These are phyloP conservation scores for Neostethus bicornis DNA, from an alignment of 2,797 vertebrate genomes.

Conservation along the genomic window DNA sequence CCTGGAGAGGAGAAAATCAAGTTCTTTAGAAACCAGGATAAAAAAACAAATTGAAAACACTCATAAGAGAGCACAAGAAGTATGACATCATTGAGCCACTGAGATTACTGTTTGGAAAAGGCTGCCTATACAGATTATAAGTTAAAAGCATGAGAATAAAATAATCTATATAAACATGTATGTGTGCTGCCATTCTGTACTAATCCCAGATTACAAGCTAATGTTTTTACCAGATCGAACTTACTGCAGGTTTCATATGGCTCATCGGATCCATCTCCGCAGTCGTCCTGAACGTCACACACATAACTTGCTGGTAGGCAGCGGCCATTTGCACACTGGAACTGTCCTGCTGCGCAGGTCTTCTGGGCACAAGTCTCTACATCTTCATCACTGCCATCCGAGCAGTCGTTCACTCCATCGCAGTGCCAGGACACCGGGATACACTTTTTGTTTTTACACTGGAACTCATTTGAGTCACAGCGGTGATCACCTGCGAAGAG, in stretches of 20 bases:
- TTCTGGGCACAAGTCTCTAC: constrained; percentile 64
- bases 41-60: constrained; percentile 1
- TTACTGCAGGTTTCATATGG: constrained; percentile 73
- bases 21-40: not conserved
- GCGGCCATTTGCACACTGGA: constrained; percentile 65
- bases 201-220: not conserved
- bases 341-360: constrained; percentile 69
- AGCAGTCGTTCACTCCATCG: constrained; percentile 67
- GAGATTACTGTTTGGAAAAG: constrained; percentile 3
- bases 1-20: constrained; percentile 36
- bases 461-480: constrained; percentile 74
- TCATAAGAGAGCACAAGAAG: not conserved
- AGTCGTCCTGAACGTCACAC: constrained; percentile 74
- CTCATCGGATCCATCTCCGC: constrained; percentile 75
- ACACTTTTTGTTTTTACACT: constrained; percentile 76
- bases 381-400: constrained; percentile 72
- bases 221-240: constrained; percentile 10
- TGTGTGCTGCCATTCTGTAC: too few species aligned
- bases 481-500: constrained; percentile 67
- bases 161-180: constrained; percentile 22
- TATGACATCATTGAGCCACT: constrained; percentile 12
- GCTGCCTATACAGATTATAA: constrained; percentile 18
- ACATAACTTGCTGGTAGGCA: constrained; percentile 70
- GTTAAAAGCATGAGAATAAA: constrained; percentile 13
- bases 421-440: constrained; percentile 75